Percentiles rank a stretch among this genome's conserved stretches.
These are phyloP conservation scores for Octomys mimax DNA, from an alignment of 2,797 vertebrate genomes.

Conservation along the genomic window DNA sequence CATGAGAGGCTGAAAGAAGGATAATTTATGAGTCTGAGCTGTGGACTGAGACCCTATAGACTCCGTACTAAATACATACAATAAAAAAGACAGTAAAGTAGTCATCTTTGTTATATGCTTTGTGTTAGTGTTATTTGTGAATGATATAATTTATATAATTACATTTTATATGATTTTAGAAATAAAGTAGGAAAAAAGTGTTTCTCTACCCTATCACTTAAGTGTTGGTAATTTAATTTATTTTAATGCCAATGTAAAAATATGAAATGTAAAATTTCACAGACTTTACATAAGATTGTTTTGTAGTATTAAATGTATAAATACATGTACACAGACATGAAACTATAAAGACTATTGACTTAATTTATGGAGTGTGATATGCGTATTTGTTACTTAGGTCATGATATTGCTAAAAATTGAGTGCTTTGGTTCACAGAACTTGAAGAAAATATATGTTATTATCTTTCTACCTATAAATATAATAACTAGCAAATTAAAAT, in stretches of 20 bases:
- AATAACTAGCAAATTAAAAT: slow-evolving; percentile 51
- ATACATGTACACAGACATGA: not conserved
- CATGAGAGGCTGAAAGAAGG: no score
- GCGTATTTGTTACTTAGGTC: slow-evolving; percentile 25
- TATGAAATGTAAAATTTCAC: slow-evolving; percentile 11
- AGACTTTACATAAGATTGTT: slow-evolving; percentile 42
- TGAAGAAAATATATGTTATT: not conserved
- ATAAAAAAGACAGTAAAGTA: not conserved
- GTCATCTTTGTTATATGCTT: not conserved
- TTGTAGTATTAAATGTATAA: not conserved
- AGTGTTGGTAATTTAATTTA: slow-evolving; percentile 48
- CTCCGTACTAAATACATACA: no score
- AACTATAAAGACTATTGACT: not conserved
- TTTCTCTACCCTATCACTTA: slow-evolving; percentile 26
- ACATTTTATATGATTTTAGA: not conserved
- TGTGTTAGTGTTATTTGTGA: not conserved
- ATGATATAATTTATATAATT: not conserved
- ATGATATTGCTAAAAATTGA: slow-evolving; percentile 30
- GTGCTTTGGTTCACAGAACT: not conserved
- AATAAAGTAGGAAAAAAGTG: not conserved
- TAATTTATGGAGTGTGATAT: slow-evolving; percentile 30
- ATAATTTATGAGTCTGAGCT: no score
- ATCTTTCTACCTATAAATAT: slow-evolving; percentile 18
- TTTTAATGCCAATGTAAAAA: not conserved
- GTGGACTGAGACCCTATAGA: no score